Percentiles rank a stretch among this genome's conserved stretches.
Evolutionary conservation across 2,888 invertebrate genomes (phyloP).

Genomic region (Conchocele bisecta): DNA sequence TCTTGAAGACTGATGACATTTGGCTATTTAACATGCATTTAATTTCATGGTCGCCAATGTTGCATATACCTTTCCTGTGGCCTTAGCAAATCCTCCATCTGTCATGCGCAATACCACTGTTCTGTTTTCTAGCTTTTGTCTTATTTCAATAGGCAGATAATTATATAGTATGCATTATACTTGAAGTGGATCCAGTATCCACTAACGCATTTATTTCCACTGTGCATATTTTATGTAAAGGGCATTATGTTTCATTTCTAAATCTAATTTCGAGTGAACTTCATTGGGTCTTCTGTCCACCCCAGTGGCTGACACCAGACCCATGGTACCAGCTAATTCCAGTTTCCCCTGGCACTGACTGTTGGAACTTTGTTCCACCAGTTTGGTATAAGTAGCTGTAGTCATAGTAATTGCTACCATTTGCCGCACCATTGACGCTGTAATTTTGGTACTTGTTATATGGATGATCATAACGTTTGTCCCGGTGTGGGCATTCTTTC

Average conservation of each 20-base stretch:
- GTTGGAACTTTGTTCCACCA: background rate
- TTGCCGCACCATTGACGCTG: too few species aligned
- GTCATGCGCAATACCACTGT: background rate
- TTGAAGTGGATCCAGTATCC: background rate
- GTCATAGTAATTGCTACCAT: too few species aligned
- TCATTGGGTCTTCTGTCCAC: too few species aligned
- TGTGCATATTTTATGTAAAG: background rate
- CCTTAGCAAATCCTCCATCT: background rate
- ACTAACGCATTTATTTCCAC: background rate
- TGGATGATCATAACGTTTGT: too few species aligned
- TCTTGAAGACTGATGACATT: background rate
- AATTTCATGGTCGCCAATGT: background rate
- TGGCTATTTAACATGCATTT: background rate
- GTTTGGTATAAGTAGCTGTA: too few species aligned
- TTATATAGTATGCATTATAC: background rate
- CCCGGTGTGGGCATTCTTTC: too few species aligned
- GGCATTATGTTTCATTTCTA: background rate
- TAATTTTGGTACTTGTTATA: too few species aligned
- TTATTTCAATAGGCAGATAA: background rate
- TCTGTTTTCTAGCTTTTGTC: background rate
- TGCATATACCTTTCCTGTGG: background rate
- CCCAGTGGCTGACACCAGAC: background rate
- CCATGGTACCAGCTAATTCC: background rate
- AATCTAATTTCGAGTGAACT: too few species aligned
- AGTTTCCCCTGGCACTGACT: slow-evolving; percentile 3